Base-by-base conservation (phyloP, 2,888 invertebrate species). In the Papilio elwesi region DNA sequence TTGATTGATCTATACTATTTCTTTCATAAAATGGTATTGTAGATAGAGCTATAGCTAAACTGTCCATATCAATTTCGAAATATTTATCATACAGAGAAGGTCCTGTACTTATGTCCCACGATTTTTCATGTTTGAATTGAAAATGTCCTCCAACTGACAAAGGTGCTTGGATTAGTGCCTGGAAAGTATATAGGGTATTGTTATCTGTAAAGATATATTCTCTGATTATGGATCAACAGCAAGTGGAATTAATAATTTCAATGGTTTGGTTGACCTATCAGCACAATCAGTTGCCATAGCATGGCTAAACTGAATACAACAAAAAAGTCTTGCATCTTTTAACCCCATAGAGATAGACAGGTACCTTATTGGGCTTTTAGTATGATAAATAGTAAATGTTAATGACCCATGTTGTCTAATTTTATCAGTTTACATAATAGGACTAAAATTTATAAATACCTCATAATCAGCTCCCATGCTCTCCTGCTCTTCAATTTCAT, bases 71-170 rank as follows among this genome's bases (percentile, higher is more conserved):
- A 6, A 93, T 88, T 26, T 91, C 88, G 78, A 94, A 94, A 78
- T 91, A 92, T 83, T 92, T 92, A 74, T 93, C 91, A 76, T 92
- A 93, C 43, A 87, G 76, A 1, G 92, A 87, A 1, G 92, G 89
- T 0, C 84, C 87, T 38, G 86, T 85, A 47, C 81, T 83, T 36
- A 84, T 78, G 66, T 91, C 90, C 94, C 94, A 94, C 0, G 92
- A 89, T 75, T 93, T 94, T 79, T 94, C 94, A 78, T 94, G 94
- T 81, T 94, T 94, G 74, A 94, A 94, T 82, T 94, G 94, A 76
- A 94, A 94, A 81, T 94, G 93, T 6, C 91, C 91, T n/a, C 94
- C 94, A 1, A 87, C 78, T 26, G 92, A 87, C 36, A 89, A 77
- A 12, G 93, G 90, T 52, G 88, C 87, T 81, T 89, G 85, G 68